Evolutionary conservation across 2,113 vertebrate genomes (phyloP).

Genomic region (Grallaria varia): DNA sequence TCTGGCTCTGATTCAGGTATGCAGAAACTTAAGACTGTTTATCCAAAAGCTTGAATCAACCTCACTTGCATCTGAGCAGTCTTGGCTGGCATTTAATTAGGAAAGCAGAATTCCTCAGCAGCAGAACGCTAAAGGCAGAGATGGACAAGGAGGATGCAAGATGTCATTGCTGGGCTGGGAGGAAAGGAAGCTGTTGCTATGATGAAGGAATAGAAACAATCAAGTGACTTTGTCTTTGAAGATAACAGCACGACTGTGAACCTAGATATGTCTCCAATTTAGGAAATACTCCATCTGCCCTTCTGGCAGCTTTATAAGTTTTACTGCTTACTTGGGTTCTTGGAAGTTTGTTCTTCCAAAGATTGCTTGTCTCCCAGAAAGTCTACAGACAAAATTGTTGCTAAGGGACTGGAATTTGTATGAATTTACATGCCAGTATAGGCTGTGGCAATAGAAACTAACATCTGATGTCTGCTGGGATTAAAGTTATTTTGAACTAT

Average conservation of each 20-base stretch:
- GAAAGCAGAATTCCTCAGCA: constrained; percentile 20
- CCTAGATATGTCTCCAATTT: not conserved
- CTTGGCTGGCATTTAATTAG: constrained; percentile 40
- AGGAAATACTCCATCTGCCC: not conserved
- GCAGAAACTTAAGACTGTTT: constrained; percentile 47
- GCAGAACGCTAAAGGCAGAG: not conserved
- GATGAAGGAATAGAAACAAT: constrained; percentile 31
- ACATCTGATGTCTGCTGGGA: not conserved
- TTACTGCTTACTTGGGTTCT: not conserved
- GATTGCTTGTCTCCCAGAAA: not conserved
- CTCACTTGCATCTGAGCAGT: constrained; percentile 20
- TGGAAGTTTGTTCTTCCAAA: not conserved
- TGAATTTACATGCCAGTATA: not conserved
- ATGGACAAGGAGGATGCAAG: not conserved
- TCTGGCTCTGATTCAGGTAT: constrained; percentile 61
- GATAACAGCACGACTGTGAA: not conserved
- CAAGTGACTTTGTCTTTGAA: not conserved
- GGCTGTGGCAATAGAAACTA: not conserved
- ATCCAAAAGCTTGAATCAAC: constrained; percentile 37
- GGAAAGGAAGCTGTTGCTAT: constrained; percentile 42
- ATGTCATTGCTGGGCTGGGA: not conserved
- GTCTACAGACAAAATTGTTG: not conserved
- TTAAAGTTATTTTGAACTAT: not conserved
- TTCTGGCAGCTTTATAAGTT: not conserved
- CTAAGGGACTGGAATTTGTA: not conserved